Evolutionary conservation across 2,797 vertebrate genomes (phyloP).

Genomic region (Artibeus lituratus): DNA sequence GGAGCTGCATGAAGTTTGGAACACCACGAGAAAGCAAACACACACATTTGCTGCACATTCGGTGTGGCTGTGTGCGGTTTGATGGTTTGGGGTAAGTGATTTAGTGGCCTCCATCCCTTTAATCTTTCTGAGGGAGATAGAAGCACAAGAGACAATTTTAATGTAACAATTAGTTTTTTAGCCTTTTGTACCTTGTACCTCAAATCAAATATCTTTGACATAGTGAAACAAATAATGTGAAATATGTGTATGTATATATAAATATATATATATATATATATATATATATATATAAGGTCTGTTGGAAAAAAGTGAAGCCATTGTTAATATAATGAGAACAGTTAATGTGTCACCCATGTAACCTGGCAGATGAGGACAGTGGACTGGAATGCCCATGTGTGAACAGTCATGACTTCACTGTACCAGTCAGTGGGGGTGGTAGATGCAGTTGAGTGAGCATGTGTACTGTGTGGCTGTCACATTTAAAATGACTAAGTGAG

Average conservation of each 20-base stretch:
- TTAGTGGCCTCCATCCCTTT: not conserved
- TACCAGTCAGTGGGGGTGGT: not conserved
- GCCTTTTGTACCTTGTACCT: not conserved
- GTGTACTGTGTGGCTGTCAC: not conserved
- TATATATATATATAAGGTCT: not conserved
- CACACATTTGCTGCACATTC: not conserved
- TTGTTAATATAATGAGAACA: not conserved
- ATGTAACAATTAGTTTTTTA: not conserved
- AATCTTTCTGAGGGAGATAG: not conserved
- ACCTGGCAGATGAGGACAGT: not conserved
- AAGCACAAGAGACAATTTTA: not conserved
- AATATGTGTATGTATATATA: not conserved
- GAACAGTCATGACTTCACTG: not conserved
- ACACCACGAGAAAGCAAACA: not conserved
- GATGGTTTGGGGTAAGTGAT: not conserved
- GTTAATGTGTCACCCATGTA: not conserved
- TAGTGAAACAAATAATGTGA: not conserved
- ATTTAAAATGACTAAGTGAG: not conserved
- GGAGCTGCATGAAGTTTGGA: not conserved
- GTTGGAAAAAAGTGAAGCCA: not conserved
- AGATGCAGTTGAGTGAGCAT: not conserved
- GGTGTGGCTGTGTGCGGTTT: not conserved
- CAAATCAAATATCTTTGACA: not conserved
- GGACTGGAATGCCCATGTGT: not conserved
- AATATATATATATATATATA: no score